Evolutionary conservation across 2,888 invertebrate genomes (phyloP), one percentile per base, ranked within the genome.

Genomic region (Hoplodrina ambigua): DNA sequence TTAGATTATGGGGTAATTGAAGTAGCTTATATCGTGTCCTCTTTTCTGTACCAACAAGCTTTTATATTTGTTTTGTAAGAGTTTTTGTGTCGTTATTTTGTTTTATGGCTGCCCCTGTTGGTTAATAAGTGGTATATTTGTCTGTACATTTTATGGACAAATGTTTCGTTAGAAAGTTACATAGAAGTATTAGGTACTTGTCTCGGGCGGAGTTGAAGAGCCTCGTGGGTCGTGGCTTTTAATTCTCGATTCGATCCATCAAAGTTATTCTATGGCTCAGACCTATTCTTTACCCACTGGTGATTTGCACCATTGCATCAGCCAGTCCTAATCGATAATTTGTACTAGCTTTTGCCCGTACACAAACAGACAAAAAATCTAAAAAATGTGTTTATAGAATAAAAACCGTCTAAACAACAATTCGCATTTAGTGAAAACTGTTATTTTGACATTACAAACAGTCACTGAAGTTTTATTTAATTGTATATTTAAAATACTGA

Each of bases 1-100:
- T 91, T 86, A 87, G 91, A 91, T 92, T 91, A 92, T 87, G 85
- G 85, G 87, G 89, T 90, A 89, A 92, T 89, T 90, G 87, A 88
- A 91, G 89, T 87, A 81, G 88, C 84, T 89, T 86, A 82, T 77
- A 84, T 80, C 82, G 71, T 74, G 63, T 72, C 69, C 80, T 72
- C 72, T 70, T 76, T 80, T 75, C 57, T 69, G 69, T 75, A 79
- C 46, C 62, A 69, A 79, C 80, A 71, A 73, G 80, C 56, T 67
- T 72, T 78, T 64, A 79, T 78, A 67, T 79, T 78, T 79, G 80
- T 67, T 82, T 11, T 37, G 15, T 53, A 64, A 69, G 64, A 79
- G 64, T 62, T 78, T 65, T 53, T 64, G 61, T 67, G 63, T 62
- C 58, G 25, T 74, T 80, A 80, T 65, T 75, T 46, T 61, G 50